These are phyloP conservation scores for Erebia palarica DNA, from an alignment of 2,888 invertebrate species.

Conservation along the genomic window DNA sequence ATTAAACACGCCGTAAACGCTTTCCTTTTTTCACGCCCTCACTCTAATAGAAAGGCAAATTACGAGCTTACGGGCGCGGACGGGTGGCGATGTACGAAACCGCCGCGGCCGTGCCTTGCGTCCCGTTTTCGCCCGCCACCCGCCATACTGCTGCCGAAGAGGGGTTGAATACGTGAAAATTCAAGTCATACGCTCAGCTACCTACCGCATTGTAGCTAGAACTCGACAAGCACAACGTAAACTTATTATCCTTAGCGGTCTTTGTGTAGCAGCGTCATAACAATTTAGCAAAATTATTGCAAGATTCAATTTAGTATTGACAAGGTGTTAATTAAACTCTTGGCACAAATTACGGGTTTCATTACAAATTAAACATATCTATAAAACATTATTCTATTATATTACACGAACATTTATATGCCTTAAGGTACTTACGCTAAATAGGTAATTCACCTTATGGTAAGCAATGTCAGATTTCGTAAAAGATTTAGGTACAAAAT, in stretches of 20 bases:
- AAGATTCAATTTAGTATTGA: background rate
- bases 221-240: constrained; percentile 25
- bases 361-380: background rate
- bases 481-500: background rate
- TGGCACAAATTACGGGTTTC: background rate
- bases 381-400: background rate
- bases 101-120: constrained; percentile 66
- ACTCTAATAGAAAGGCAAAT: constrained; percentile 83
- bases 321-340: constrained; percentile 12
- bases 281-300: background rate
- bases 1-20: constrained; percentile 83
- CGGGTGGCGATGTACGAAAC: constrained; percentile 82
- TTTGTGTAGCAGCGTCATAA: background rate
- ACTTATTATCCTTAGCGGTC: background rate
- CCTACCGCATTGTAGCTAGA: constrained; percentile 47
- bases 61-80: constrained; percentile 83
- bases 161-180: constrained; percentile 76
- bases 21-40: constrained; percentile 83
- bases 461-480: background rate
- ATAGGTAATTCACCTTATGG: background rate
- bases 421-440: background rate
- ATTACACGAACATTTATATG: background rate
- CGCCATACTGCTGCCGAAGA: constrained; percentile 65
- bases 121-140: constrained; percentile 64
- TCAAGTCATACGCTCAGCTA: constrained; percentile 65